phyloP scores from a whole-genome alignment of 2,797 vertebrate genomes.

The Myoxocephalus aenaeus region DNA sequence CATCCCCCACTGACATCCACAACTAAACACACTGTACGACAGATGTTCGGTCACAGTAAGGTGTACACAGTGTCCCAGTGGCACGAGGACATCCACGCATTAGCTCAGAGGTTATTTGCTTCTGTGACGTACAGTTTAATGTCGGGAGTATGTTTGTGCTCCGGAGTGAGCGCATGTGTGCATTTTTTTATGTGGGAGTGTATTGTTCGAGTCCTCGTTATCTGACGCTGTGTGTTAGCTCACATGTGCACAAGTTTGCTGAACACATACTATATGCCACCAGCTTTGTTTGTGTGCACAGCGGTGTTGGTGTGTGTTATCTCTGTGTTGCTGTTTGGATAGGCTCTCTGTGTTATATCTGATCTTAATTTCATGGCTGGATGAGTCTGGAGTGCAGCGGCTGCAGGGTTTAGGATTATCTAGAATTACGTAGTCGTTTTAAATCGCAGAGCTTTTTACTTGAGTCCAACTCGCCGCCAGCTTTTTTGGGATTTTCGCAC shows the following conservation, averaged over 20 bases:
- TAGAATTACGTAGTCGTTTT: constrained; percentile 63
- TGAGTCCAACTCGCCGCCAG: constrained; percentile 21
- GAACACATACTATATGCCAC: constrained; percentile 33
- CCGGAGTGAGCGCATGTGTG: constrained; percentile 22
- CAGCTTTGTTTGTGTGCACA: constrained; percentile 52
- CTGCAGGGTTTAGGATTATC: constrained; percentile 72
- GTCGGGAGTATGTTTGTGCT: constrained; percentile 40
- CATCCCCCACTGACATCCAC: constrained; percentile 18
- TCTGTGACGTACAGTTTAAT: constrained; percentile 32
- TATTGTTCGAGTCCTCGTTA: constrained; percentile 60
- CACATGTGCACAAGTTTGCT: constrained; percentile 58
- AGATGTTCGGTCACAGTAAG: constrained; percentile 46
- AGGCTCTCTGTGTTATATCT: constrained; percentile 65
- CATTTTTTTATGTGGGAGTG: constrained; percentile 56
- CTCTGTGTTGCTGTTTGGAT: constrained; percentile 60
- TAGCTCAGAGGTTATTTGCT: constrained; percentile 41
- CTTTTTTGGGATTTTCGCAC: constrained; percentile 35
- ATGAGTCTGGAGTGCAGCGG: constrained; percentile 57
- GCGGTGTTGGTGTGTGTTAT: constrained; percentile 43
- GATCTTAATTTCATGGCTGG: constrained; percentile 84
- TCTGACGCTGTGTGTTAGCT: constrained; percentile 58
- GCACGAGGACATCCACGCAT: constrained; percentile 31
- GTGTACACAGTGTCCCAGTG: constrained; percentile 27
- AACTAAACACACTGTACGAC: constrained; percentile 24
- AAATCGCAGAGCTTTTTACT: constrained; percentile 50